phyloP scores from a whole-genome alignment of 2,113 vertebrate species.

The Fregata magnificens region DNA sequence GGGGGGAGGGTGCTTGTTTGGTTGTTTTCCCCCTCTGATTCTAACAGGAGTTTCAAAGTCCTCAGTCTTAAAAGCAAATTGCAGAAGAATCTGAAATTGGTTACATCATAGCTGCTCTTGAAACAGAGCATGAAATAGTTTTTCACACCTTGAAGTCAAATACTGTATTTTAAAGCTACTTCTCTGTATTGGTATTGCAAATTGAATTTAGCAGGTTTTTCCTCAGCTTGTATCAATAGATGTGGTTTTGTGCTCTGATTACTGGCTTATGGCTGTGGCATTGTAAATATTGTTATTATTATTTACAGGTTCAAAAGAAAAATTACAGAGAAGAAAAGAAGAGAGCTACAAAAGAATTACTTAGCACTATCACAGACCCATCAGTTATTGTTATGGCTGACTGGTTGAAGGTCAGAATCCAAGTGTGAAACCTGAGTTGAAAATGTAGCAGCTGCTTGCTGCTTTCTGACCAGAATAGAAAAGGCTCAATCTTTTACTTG shows the following conservation, averaged over 20 bases:
- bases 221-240: neutral
- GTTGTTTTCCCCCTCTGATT: neutral
- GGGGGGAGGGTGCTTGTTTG: rapidly evolving
- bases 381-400: constrained; percentile 98
- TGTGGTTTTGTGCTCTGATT: neutral
- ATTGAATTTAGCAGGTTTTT: neutral
- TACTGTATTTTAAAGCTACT: neutral
- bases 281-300: constrained; percentile 16
- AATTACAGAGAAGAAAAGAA: constrained; percentile 99
- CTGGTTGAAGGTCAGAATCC: constrained; percentile 92
- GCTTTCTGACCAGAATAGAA: constrained; percentile 5
- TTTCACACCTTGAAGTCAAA: neutral
- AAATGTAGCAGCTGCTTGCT: neutral
- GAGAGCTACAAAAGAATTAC: constrained; percentile 95
- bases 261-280: neutral
- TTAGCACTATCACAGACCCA: constrained; percentile 97
- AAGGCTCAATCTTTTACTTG: constrained; percentile 21
- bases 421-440: neutral
- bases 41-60: neutral
- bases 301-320: constrained; percentile 94
- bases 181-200: neutral
- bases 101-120: rapidly evolving
- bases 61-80: neutral
- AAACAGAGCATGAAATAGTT: neutral
- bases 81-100: neutral